phyloP scores from a whole-genome alignment of 2,888 invertebrate genomes.

The Syrphus vitripennis region DNA sequence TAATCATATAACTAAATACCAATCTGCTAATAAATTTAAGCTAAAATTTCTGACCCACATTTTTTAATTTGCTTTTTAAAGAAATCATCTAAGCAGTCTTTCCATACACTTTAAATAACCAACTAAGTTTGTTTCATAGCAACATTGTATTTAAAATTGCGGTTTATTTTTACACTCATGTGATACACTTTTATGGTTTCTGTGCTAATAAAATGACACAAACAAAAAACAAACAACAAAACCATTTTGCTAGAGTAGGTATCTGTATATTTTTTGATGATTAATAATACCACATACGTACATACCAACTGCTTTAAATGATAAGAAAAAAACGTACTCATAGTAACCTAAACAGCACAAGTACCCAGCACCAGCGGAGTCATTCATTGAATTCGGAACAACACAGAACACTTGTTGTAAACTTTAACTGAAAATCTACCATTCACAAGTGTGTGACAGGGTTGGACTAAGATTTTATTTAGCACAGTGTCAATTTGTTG shows the following conservation, averaged over 20 bases:
- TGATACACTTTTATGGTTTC: neutral
- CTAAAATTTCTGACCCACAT: slow-evolving; percentile 2
- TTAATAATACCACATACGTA: neutral
- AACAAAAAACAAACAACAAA: neutral
- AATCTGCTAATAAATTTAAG: neutral
- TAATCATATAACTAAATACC: too few relatives aligned
- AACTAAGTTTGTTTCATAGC: neutral
- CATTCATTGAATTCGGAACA: neutral
- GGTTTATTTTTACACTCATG: neutral
- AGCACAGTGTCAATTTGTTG: too few relatives aligned
- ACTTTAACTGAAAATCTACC: neutral
- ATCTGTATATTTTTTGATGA: too few relatives aligned
- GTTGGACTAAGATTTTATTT: neutral
- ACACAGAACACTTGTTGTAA: slow-evolving; percentile 25
- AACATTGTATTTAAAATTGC: neutral
- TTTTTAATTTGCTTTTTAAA: neutral
- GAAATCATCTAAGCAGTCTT: neutral
- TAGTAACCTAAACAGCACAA: neutral
- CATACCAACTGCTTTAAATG: neutral
- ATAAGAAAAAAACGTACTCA: neutral
- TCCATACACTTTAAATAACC: neutral
- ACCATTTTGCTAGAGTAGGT: neutral
- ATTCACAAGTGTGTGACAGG: neutral
- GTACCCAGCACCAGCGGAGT: neutral
- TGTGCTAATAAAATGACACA: neutral